Evolutionary conservation across 2,888 invertebrate species (phyloP).

Genomic region (Euclidia mi): DNA sequence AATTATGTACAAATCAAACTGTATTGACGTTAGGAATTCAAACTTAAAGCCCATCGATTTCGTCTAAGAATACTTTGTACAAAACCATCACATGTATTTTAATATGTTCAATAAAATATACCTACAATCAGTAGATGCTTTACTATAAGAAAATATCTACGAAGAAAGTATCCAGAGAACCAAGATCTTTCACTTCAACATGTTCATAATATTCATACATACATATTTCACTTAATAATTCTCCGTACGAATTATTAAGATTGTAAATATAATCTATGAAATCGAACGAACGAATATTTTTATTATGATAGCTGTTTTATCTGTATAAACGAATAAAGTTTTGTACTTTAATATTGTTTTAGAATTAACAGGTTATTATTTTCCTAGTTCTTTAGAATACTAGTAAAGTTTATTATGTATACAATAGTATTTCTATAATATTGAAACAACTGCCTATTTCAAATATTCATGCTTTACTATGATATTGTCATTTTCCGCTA

Average conservation of each 20-base stretch:
- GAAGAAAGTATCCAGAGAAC: constrained; percentile 4
- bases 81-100: constrained; percentile 7
- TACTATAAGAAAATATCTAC: background rate
- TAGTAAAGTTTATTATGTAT: too few relatives aligned
- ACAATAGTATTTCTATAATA: too few relatives aligned
- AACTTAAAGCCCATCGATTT: constrained; percentile 41
- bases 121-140: background rate
- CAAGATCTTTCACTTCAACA: background rate
- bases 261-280: constrained; percentile 52
- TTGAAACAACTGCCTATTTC: too few relatives aligned
- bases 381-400: constrained; percentile 10
- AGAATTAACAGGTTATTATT: constrained; percentile 16
- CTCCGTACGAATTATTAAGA: constrained; percentile 48
- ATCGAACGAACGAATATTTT: constrained; percentile 53
- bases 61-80: background rate
- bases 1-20: constrained; percentile 35
- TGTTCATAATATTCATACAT: constrained; percentile 14
- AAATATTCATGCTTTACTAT: too few relatives aligned
- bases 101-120: constrained; percentile 1
- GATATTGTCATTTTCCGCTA: too few relatives aligned
- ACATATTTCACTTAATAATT: constrained; percentile 56
- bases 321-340: constrained; percentile 43
- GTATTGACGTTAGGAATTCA: constrained; percentile 11
- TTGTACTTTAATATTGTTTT: constrained; percentile 32
- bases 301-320: constrained; percentile 25